These are phyloP conservation scores for Anolis carolinensis DNA, from an alignment of 2,113 vertebrate species.

Conservation along the genomic window DNA sequence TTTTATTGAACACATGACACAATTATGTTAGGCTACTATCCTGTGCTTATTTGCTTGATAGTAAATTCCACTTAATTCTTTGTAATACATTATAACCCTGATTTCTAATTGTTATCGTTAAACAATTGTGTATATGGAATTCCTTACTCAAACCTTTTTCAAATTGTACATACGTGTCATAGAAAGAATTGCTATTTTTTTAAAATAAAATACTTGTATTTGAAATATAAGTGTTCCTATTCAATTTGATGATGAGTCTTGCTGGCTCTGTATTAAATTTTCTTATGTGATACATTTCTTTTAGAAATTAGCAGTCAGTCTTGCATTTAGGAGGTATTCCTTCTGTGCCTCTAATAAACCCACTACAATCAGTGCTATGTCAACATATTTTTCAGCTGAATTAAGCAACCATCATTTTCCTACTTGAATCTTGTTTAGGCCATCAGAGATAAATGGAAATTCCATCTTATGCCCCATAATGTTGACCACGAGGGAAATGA, in stretches of 20 bases:
- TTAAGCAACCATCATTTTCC: constrained; percentile 63
- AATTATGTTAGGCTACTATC: neutral
- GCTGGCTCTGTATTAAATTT: neutral
- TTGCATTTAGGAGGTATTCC: constrained; percentile 65
- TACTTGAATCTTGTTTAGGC: constrained; percentile 73
- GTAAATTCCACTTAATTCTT: too few species aligned
- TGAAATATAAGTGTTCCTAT: constrained; percentile 8
- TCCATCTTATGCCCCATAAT: constrained; percentile 75
- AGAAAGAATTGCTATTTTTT: neutral
- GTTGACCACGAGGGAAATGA: constrained; percentile 77
- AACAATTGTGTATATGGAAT: neutral
- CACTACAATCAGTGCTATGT: constrained; percentile 59
- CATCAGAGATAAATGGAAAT: constrained; percentile 79
- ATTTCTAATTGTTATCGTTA: too few species aligned
- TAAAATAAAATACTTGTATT: constrained; percentile 20
- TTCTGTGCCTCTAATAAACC: constrained; percentile 61
- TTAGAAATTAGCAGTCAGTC: constrained; percentile 64
- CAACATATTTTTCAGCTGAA: constrained; percentile 56
- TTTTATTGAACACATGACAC: neutral
- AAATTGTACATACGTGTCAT: neutral
- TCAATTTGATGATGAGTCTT: constrained; percentile 26
- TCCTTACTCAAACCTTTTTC: neutral
- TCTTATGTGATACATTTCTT: constrained; percentile 57
- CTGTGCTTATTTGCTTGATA: too few species aligned
- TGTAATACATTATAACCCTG: too few species aligned